Conservation (phyloP, 2,888 invertebrate species). For the Chaetogeoica ovagalla region DNA sequence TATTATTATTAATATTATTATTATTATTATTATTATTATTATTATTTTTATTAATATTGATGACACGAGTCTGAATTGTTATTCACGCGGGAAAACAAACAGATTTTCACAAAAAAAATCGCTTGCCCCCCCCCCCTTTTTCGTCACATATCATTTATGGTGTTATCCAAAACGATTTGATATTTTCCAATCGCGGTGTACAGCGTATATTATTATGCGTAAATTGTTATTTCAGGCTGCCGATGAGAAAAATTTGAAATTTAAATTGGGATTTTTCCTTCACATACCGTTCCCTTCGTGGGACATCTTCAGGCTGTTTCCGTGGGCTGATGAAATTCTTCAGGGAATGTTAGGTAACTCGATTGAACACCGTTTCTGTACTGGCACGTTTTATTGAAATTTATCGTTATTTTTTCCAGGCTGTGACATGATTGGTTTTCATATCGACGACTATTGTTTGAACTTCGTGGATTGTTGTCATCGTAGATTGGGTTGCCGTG, state of each 20-base stretch:
- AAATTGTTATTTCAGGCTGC: conserved; percentile 63
- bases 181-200: too few species aligned
- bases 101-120: too few species aligned
- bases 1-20: too few species aligned
- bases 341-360: conserved; percentile 80
- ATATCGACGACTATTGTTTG: conserved; percentile 61
- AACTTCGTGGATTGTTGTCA: conserved; percentile 61
- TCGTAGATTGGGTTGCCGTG: conserved; percentile 59
- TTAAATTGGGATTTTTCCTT: conserved; percentile 87
- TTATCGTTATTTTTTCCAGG: background rate
- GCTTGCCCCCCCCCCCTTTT: too few species aligned
- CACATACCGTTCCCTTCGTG: conserved; percentile 95
- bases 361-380: background rate
- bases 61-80: too few species aligned
- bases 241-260: conserved; percentile 75
- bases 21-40: too few species aligned
- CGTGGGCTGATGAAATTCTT: conserved; percentile 90
- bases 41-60: too few species aligned
- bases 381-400: background rate
- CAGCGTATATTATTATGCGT: background rate
- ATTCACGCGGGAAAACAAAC: too few species aligned
- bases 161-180: too few species aligned
- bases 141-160: too few species aligned
- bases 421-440: conserved; percentile 61
- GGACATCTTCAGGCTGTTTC: conserved; percentile 87